These are phyloP conservation scores for Poecilia latipinna DNA, from an alignment of 2,113 vertebrate species.

Conservation along the genomic window DNA sequence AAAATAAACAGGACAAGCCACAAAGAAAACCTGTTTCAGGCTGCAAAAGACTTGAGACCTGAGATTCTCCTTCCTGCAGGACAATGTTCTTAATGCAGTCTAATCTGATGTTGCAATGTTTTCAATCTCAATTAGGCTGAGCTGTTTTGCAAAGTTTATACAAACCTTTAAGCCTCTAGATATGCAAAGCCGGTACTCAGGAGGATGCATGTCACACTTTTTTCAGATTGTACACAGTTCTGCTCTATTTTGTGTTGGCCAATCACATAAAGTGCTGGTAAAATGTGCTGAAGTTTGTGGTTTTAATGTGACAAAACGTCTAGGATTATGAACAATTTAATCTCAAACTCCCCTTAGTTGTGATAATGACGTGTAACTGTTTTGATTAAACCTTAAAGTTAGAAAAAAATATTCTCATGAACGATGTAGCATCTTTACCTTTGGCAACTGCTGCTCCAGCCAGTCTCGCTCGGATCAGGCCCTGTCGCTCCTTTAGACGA, in stretches of 20 bases:
- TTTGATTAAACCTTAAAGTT: not conserved
- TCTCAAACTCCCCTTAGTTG: not conserved
- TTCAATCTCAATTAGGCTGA: not conserved
- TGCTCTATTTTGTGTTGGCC: not conserved
- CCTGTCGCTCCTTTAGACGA: constrained; percentile 89
- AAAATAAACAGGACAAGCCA: too few relatives aligned
- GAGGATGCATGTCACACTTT: not conserved
- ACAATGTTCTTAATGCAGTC: too few relatives aligned
- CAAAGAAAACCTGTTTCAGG: too few relatives aligned
- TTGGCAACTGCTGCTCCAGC: constrained; percentile 87
- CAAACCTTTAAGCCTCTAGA: not conserved
- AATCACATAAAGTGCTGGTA: not conserved
- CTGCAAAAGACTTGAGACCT: too few relatives aligned
- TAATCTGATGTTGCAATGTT: not conserved
- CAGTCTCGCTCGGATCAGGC: constrained; percentile 92
- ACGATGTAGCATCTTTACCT: constrained; percentile 75
- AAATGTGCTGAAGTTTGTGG: not conserved
- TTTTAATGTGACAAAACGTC: not conserved
- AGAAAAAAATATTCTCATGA: not conserved
- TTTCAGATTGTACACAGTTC: not conserved
- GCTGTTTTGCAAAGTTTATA: not conserved
- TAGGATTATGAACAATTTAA: not conserved
- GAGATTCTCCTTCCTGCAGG: too few relatives aligned
- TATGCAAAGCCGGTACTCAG: not conserved
- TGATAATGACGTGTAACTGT: not conserved